These are phyloP conservation scores for Triops cancriformis DNA, from an alignment of 1,140 invertebrate species.

Conservation along the genomic window DNA sequence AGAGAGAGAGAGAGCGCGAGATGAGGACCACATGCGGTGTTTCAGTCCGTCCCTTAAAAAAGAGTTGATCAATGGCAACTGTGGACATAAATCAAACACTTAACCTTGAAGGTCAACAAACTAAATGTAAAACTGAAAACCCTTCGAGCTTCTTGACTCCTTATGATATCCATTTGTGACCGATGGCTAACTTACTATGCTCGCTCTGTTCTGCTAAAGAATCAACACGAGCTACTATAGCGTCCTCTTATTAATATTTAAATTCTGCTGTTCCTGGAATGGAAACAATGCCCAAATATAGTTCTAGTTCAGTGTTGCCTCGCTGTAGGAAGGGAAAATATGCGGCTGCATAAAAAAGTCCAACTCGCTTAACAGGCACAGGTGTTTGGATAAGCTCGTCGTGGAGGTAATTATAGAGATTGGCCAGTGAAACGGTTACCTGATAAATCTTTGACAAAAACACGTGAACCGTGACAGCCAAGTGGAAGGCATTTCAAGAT, in stretches of 20 bases:
- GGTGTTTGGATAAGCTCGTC: constrained; percentile 5
- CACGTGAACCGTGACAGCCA: neutral
- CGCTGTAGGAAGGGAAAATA: neutral
- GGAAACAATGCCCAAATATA: neutral
- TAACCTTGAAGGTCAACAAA: constrained; percentile 14
- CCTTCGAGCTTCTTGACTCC: constrained; percentile 5
- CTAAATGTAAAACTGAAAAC: constrained; percentile 10
- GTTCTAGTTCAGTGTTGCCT: neutral
- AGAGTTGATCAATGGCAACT: constrained; percentile 10
- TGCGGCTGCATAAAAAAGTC: neutral
- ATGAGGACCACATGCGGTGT: neutral
- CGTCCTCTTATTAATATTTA: neutral
- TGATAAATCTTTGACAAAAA: neutral
- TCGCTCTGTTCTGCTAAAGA: neutral
- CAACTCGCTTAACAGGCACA: neutral
- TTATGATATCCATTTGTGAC: neutral
- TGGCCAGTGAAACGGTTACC: neutral
- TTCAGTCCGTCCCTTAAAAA: constrained; percentile 5
- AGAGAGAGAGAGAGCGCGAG: too few relatives aligned
- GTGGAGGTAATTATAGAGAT: neutral
- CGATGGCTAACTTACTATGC: neutral
- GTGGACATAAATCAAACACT: constrained; percentile 9
- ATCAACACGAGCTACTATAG: neutral
- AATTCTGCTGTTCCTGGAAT: neutral
- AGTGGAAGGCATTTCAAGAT: neutral